These are phyloP conservation scores for Athene cunicularia DNA, from an alignment of 2,113 vertebrate genomes.

Conservation along the genomic window DNA sequence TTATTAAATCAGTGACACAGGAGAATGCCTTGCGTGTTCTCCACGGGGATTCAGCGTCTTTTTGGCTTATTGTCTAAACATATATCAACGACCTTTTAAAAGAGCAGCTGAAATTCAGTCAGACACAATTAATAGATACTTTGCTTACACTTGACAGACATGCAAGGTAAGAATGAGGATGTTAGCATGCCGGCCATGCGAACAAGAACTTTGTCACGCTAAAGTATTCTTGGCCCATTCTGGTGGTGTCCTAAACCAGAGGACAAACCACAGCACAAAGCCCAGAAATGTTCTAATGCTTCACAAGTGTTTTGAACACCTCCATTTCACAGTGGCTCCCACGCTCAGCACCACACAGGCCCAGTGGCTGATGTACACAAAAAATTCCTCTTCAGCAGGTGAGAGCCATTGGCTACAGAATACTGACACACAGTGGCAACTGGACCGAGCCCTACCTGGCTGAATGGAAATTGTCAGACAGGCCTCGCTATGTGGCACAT, in stretches of 20 bases:
- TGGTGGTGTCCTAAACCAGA: slow-evolving; percentile 21
- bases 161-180: slow-evolving; percentile 67
- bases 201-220: slow-evolving; percentile 14
- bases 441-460: background rate
- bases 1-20: slow-evolving; percentile 22
- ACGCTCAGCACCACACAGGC: background rate
- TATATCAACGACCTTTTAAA: slow-evolving; percentile 4
- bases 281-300: background rate
- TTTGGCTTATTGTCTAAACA: slow-evolving; percentile 1
- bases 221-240: slow-evolving; percentile 16
- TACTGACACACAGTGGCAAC: background rate
- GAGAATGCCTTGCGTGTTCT: slow-evolving; percentile 28
- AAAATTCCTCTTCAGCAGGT: background rate
- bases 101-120: slow-evolving; percentile 51
- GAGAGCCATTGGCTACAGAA: background rate
- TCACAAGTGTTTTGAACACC: slow-evolving; percentile 13
- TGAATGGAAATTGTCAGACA: background rate
- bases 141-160: slow-evolving; percentile 56
- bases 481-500: background rate
- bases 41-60: background rate
- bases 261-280: background rate
- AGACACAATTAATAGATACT: slow-evolving; percentile 57
- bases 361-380: background rate
- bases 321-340: background rate
- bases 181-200: slow-evolving; percentile 31